phyloP scores from a whole-genome alignment of 2,888 invertebrate genomes.

The Trachelus troglodyta region DNA sequence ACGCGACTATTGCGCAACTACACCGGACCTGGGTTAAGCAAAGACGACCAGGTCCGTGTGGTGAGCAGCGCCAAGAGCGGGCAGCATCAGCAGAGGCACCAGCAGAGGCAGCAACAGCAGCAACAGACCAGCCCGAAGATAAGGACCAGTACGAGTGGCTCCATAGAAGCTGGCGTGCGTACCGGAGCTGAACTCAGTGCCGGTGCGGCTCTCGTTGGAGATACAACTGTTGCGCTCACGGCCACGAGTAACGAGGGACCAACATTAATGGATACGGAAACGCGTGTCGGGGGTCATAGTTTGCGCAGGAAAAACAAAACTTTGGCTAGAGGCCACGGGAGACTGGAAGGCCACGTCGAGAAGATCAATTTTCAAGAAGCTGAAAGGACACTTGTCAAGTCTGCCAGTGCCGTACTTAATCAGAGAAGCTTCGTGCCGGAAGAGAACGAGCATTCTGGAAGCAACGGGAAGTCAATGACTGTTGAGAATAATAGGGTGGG shows the following conservation, averaged over 20 bases:
- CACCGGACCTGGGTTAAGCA: conserved; percentile 59
- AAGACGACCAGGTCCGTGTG: conserved; percentile 34
- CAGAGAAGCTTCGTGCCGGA: conserved; percentile 32
- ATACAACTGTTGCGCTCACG: conserved; percentile 34
- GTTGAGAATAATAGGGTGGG: not conserved
- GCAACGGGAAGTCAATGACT: conserved; percentile 15
- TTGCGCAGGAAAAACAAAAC: conserved; percentile 7
- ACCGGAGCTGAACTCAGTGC: conserved; percentile 60
- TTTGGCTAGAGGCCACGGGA: conserved; percentile 1
- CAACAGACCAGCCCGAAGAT: conserved; percentile 32
- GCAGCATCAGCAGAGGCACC: conserved; percentile 20
- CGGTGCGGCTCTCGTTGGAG: conserved; percentile 61
- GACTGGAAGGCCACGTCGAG: not conserved
- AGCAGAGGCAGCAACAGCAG: conserved; percentile 14
- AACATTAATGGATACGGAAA: not conserved
- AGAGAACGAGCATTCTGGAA: not conserved
- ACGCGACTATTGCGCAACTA: conserved; percentile 62
- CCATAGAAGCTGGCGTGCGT: conserved; percentile 54
- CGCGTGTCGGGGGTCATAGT: conserved; percentile 9
- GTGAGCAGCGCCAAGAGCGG: conserved; percentile 1
- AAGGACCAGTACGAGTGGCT: conserved; percentile 35
- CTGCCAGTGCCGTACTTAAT: conserved; percentile 52
- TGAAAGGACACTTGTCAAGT: conserved; percentile 20
- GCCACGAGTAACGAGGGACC: conserved; percentile 7
- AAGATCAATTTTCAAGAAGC: not conserved